phyloP scores from a whole-genome alignment of 2,797 vertebrate genomes.

The Anguilla obscura region DNA sequence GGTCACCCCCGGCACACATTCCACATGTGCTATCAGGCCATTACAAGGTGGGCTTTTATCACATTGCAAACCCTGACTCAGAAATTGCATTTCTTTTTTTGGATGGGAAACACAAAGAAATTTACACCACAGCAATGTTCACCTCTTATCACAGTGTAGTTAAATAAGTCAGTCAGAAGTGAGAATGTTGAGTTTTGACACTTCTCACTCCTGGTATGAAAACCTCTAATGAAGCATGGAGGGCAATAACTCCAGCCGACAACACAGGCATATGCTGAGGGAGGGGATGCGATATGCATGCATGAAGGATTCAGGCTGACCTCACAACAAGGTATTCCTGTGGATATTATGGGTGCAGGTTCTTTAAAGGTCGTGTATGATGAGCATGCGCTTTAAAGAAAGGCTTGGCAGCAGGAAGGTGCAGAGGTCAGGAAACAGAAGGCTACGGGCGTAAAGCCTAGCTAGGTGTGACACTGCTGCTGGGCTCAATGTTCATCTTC shows the following conservation, averaged over 20 bases:
- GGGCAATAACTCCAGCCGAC: conserved; percentile 25
- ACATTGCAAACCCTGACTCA: conserved; percentile 77
- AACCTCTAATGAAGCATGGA: conserved; percentile 28
- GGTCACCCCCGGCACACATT: neutral
- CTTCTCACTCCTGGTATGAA: conserved; percentile 51
- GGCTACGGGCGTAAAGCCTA: neutral
- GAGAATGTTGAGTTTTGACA: conserved; percentile 79
- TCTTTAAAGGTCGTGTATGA: neutral
- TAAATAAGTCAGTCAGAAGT: conserved; percentile 83
- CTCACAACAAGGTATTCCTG: neutral
- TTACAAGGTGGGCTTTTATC: conserved; percentile 69
- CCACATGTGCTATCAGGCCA: conserved; percentile 48
- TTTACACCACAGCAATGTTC: conserved; percentile 71
- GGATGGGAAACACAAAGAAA: conserved; percentile 57
- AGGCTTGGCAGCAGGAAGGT: neutral
- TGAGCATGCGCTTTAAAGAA: neutral
- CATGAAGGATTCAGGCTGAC: neutral
- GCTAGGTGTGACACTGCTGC: neutral
- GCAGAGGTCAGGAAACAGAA: neutral
- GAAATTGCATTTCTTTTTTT: conserved; percentile 46
- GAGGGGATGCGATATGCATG: conserved; percentile 26
- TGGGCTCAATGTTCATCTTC: neutral
- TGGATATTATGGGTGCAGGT: neutral
- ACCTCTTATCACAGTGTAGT: conserved; percentile 73
- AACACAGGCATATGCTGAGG: conserved; percentile 9